phyloP scores from a whole-genome alignment of 2,888 invertebrate species.

The Creontiades dilutus region DNA sequence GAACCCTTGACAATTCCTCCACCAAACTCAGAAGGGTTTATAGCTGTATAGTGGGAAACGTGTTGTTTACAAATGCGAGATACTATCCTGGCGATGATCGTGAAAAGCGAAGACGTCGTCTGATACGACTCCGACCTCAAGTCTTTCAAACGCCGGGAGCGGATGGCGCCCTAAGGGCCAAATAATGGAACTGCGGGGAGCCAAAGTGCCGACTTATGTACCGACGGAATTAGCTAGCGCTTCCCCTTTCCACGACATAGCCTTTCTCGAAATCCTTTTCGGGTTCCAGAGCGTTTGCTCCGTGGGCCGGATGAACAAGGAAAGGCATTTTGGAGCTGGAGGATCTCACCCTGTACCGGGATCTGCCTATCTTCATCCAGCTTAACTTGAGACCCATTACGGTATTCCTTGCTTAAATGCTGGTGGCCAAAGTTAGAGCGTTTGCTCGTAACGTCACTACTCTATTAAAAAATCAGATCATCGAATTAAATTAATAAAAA shows the following conservation, averaged over 20 bases:
- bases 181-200: slow-evolving; percentile 16
- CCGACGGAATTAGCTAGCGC: slow-evolving; percentile 21
- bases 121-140: slow-evolving; percentile 6
- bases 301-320: background rate
- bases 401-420: background rate
- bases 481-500: too few species aligned
- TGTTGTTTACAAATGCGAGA: background rate
- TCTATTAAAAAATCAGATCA: too few species aligned
- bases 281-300: slow-evolving; percentile 19
- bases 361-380: slow-evolving; percentile 42
- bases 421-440: background rate
- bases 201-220: slow-evolving; percentile 42
- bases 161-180: slow-evolving; percentile 18
- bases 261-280: slow-evolving; percentile 21
- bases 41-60: too few species aligned
- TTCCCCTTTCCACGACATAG: background rate
- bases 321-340: background rate
- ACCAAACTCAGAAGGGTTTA: too few species aligned
- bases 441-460: too few species aligned
- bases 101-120: background rate
- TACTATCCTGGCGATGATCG: background rate
- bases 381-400: slow-evolving; percentile 27
- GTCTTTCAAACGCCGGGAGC: background rate
- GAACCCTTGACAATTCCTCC: too few species aligned
- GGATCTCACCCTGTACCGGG: slow-evolving; percentile 4